Evolutionary conservation across 1,140 invertebrate genomes (phyloP).

Genomic region (Colletes gigas): DNA sequence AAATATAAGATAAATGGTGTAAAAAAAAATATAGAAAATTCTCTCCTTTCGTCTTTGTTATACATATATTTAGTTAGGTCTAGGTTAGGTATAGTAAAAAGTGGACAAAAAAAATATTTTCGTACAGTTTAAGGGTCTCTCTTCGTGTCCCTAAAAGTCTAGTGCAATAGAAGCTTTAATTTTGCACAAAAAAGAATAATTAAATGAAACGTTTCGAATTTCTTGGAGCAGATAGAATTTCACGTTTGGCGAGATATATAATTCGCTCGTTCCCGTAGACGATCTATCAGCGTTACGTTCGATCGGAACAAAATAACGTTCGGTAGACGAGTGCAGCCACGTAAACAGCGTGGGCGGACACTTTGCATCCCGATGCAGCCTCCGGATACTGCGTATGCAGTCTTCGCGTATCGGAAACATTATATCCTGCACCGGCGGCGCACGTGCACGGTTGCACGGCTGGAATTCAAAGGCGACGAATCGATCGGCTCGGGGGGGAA

Average conservation of each 20-base stretch:
- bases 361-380: slow-evolving; percentile 25
- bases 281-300: neutral
- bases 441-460: slow-evolving; percentile 10
- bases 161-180: no score
- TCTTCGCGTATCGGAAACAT: slow-evolving; percentile 37
- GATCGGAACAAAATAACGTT: neutral
- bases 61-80: no score
- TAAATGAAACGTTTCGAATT: no score
- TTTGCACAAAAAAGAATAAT: no score
- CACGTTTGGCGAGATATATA: neutral
- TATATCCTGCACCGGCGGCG: slow-evolving; percentile 12
- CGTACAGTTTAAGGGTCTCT: no score
- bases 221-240: no score
- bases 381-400: slow-evolving; percentile 1
- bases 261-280: neutral
- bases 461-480: slow-evolving; percentile 42
- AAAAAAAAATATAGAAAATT: no score
- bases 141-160: no score
- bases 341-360: slow-evolving; percentile 16
- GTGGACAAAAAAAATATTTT: no score
- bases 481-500: slow-evolving; percentile 11
- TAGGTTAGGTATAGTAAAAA: no score
- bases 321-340: neutral
- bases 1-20: no score
- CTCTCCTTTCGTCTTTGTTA: no score